A percentile compares a stretch with the other conserved stretches of the same genome.
These are phyloP conservation scores for Bujurquina vittata DNA, from an alignment of 2,113 vertebrate species.

Conservation along the genomic window DNA sequence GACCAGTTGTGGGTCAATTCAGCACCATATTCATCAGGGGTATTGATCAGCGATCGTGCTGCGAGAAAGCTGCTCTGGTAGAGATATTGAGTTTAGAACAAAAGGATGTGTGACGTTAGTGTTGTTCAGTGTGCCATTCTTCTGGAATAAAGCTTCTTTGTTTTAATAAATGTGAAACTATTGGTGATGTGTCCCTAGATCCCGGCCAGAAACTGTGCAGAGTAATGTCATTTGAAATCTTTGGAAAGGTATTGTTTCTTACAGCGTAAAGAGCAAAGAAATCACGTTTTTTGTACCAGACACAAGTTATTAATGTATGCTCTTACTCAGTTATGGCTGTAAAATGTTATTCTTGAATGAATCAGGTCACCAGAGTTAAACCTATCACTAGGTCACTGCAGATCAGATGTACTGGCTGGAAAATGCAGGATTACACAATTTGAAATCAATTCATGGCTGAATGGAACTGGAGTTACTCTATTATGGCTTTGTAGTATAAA, in stretches of 20 bases:
- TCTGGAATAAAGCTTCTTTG: conserved; percentile 4
- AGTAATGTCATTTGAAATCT: not conserved
- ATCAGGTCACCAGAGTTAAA: not conserved
- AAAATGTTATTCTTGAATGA: not conserved
- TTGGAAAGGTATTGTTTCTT: not conserved
- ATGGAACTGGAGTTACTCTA: not conserved
- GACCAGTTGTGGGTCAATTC: conserved; percentile 32
- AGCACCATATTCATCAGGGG: conserved; percentile 1
- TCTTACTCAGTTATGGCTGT: not conserved
- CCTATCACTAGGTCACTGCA: not conserved
- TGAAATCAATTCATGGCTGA: not conserved
- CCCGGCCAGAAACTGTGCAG: not conserved
- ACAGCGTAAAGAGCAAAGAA: not conserved
- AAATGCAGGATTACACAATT: not conserved
- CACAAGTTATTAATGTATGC: not conserved
- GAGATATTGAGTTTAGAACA: conserved; percentile 35
- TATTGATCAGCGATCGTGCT: conserved; percentile 45
- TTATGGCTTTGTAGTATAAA: not conserved
- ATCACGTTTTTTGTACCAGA: too few species aligned
- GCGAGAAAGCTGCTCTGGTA: conserved; percentile 10
- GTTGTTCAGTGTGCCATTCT: conserved; percentile 14
- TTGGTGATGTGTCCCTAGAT: not conserved
- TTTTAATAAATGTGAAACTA: conserved; percentile 25
- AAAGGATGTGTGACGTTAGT: conserved; percentile 1
- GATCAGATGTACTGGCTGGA: not conserved